Evolutionary conservation across 2,797 vertebrate genomes (phyloP), one percentile per base, ranked within the genome.

Genomic region (Lepus townsendii): DNA sequence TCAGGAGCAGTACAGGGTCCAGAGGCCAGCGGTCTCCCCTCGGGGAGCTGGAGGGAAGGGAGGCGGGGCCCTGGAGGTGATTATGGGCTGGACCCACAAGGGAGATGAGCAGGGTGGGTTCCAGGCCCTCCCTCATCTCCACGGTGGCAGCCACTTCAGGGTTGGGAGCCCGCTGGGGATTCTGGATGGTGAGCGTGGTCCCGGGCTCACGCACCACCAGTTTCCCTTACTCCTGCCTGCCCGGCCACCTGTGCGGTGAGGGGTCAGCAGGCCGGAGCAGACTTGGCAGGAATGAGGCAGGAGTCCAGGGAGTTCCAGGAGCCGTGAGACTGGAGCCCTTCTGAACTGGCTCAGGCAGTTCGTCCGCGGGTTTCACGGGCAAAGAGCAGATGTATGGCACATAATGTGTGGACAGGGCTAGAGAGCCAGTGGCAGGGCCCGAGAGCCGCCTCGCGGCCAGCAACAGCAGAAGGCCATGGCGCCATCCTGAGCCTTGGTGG

Each of bases 171-270:
- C 14, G 1, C 14, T 38, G 16, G 62, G 69, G 11, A 22, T 82
- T 9, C 52, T 11, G 16, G 62, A 19, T 50, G 52, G 80, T 82
- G 27, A 75, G 83, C 90, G 26, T 69, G 71, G 79, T 72, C 38
- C 10, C 0, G 5, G 24, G 13, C 62, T 57, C 2, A 0, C 10
- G 54, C 54, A 57, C 69, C 19, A 57, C 0, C 0, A 0, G 3
- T 78, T 57, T 52, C 75, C 32, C 1, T 13, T 17, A 4, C 17
- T 11, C 26, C 79, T 7, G 0, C 30, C 66, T 24, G 3, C 66
- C 27, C 11, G 42, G 11, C 0, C 0, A 27, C 17, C n/a, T 60
- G 68, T n/a, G 60, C 72, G 82, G 30, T 16, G 16, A 8, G 20
- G 30, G 54, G 3, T 12, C 14, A n/a, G 32, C 69, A 65, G 52